A percentile compares a stretch with the other conserved stretches of the same genome.
phyloP scores from a whole-genome alignment of 2,797 vertebrate genomes.

The Premnoplex brunnescens region DNA sequence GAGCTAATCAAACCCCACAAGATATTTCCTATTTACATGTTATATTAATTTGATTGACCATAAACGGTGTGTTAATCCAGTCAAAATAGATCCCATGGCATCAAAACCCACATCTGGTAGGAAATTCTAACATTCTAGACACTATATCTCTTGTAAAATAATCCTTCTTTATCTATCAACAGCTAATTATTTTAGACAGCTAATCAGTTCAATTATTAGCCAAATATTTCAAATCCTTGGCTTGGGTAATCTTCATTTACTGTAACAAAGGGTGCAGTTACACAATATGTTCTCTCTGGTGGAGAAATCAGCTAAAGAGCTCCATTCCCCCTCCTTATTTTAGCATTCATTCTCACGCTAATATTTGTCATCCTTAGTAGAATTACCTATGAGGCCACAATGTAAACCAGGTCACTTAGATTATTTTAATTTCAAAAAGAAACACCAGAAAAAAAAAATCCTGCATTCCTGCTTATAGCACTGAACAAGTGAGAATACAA shows the following conservation, averaged over 20 bases:
- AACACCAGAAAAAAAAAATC: neutral
- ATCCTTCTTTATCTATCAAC: neutral
- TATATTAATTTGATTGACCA: neutral
- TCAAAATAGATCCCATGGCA: neutral
- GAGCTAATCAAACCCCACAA: neutral
- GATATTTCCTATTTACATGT: neutral
- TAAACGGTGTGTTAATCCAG: neutral
- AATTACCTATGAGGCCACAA: neutral
- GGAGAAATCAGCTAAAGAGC: neutral
- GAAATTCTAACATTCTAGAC: slow-evolving; percentile 18
- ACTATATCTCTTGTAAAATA: neutral
- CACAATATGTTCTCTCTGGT: neutral
- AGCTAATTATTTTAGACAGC: slow-evolving; percentile 44
- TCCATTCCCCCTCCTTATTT: neutral
- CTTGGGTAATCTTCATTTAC: neutral
- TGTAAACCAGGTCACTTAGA: neutral
- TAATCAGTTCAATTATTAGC: slow-evolving; percentile 50
- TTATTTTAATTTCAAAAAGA: neutral
- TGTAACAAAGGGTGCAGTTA: neutral
- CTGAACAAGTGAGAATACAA: neutral
- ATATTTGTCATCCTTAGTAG: neutral
- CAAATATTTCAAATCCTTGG: slow-evolving; percentile 37
- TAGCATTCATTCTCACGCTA: neutral
- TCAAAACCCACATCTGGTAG: neutral
- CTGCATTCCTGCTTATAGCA: neutral